phyloP scores from a whole-genome alignment of 2,113 vertebrate genomes.

The Naja naja region DNA sequence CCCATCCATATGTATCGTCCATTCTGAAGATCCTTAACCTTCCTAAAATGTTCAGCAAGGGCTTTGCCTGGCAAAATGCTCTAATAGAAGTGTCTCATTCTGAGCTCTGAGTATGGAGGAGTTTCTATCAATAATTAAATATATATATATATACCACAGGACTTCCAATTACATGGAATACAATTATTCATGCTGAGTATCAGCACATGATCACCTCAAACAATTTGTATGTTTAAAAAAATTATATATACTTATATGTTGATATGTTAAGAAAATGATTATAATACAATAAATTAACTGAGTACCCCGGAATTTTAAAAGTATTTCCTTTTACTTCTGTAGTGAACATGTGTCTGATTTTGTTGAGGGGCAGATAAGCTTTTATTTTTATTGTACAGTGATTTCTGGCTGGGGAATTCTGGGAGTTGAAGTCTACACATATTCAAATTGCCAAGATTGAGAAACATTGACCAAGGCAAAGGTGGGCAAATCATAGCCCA shows the following conservation, averaged over 20 bases:
- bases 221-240: not conserved
- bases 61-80: not conserved
- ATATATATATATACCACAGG: not conserved
- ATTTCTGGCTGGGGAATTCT: not conserved
- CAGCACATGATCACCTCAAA: not conserved
- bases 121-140: not conserved
- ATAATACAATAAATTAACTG: not conserved
- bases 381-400: not conserved
- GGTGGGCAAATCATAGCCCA: not conserved
- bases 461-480: not conserved
- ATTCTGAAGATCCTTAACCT: not conserved
- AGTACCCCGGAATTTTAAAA: not conserved
- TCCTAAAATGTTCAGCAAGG: not conserved
- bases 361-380: not conserved
- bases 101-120: not conserved
- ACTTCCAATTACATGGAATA: not conserved
- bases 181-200: not conserved
- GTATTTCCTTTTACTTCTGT: not conserved
- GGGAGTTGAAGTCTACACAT: not conserved
- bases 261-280: not conserved
- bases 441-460: not conserved
- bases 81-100: not conserved
- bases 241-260: not conserved
- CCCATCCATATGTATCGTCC: not conserved
- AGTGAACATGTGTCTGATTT: not conserved